These are phyloP conservation scores for Patagioenas fasciata DNA, from an alignment of 2,113 vertebrate genomes.

Conservation along the genomic window DNA sequence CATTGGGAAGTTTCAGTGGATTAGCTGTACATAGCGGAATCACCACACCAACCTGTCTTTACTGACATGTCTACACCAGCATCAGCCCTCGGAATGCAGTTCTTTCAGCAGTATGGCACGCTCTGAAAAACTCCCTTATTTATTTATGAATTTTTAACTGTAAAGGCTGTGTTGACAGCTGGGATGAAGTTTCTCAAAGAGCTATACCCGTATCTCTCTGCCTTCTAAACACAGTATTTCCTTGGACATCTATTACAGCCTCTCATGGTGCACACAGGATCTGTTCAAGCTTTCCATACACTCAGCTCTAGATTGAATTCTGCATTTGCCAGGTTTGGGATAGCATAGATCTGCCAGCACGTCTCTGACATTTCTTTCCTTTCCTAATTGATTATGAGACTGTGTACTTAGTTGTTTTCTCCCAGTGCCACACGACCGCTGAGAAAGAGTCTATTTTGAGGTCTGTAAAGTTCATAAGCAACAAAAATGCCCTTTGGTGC, in stretches of 20 bases:
- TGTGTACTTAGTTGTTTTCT: neutral
- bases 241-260: neutral
- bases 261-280: neutral
- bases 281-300: neutral
- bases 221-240: neutral
- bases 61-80: accelerated
- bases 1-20: neutral
- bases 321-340: neutral
- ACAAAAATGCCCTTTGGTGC: neutral
- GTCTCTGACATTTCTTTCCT: neutral
- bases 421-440: neutral
- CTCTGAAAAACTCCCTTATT: neutral
- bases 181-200: neutral
- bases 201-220: neutral
- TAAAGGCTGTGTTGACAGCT: neutral
- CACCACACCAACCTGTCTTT: neutral
- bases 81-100: neutral
- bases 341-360: neutral
- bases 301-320: neutral
- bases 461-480: neutral
- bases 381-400: neutral
- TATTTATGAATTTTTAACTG: neutral
- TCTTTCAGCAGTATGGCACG: neutral
- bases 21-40: neutral
- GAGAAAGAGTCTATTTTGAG: neutral